Conservation (phyloP, 2,113 vertebrate species). For the Dendrocopos noguchii region DNA sequence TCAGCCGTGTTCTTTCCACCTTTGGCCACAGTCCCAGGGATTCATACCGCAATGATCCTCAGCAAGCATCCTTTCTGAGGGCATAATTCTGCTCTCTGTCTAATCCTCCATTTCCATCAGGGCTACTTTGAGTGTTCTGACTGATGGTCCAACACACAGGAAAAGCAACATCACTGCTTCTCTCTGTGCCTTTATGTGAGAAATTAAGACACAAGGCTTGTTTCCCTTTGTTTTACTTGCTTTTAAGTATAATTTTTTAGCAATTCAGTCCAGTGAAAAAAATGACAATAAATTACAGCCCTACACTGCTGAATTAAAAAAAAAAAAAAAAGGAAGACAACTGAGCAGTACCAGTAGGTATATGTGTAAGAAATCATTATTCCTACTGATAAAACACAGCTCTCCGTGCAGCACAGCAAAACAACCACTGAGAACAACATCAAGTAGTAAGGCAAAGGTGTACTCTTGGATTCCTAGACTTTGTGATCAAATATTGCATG, state of each 20-base stretch:
- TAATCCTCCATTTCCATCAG: slow-evolving; percentile 43
- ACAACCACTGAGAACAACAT: neutral
- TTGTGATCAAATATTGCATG: neutral
- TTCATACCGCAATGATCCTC: slow-evolving; percentile 45
- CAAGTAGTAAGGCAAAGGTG: neutral
- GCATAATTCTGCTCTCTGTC: slow-evolving; percentile 53
- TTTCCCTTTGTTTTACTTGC: neutral
- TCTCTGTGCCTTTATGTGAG: neutral
- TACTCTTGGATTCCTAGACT: neutral
- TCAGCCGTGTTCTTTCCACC: slow-evolving; percentile 69
- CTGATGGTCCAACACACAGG: slow-evolving; percentile 7
- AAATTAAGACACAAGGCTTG: neutral
- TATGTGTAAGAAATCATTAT: neutral
- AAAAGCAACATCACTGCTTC: neutral
- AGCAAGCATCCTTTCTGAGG: slow-evolving; percentile 49
- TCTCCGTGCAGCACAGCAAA: neutral
- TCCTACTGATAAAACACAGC: neutral
- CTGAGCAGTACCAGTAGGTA: neutral
- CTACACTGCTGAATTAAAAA: neutral
- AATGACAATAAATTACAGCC: neutral
- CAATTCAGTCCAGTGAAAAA: neutral
- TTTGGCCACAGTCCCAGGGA: slow-evolving; percentile 68
- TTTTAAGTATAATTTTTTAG: neutral
- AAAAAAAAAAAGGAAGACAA: neutral
- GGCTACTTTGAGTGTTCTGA: slow-evolving; percentile 40